Conservation (phyloP, 1,140 invertebrate species). For the Conus betulinus region DNA sequence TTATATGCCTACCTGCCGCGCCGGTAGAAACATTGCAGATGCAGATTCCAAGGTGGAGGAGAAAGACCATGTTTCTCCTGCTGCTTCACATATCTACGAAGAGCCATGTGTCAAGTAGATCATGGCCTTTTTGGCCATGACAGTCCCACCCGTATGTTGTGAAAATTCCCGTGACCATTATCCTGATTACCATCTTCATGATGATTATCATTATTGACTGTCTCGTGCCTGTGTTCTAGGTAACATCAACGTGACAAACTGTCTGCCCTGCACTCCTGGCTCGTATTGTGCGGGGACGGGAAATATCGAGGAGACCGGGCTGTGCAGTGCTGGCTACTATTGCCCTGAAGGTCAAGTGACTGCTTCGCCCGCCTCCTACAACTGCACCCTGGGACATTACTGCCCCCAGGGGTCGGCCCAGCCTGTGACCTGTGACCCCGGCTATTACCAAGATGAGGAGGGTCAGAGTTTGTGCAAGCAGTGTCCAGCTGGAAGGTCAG, state of each 20-base stretch:
- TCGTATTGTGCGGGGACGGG: constrained; percentile 65
- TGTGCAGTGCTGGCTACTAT: constrained; percentile 67
- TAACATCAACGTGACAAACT: constrained; percentile 62
- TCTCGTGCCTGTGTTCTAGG: constrained; percentile 20
- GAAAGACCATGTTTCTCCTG: too few relatives aligned
- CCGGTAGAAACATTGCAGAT: too few relatives aligned
- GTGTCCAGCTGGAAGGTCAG: constrained; percentile 70
- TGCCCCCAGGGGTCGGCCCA: constrained; percentile 60
- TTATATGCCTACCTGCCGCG: too few relatives aligned
- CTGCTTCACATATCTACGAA: too few relatives aligned
- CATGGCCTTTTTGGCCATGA: too few relatives aligned
- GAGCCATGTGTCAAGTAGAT: too few relatives aligned
- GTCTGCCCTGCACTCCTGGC: constrained; percentile 65
- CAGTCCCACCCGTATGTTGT: too few relatives aligned
- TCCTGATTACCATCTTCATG: neutral
- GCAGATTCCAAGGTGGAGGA: too few relatives aligned
- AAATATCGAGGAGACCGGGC: constrained; percentile 64
- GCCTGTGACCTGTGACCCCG: constrained; percentile 62
- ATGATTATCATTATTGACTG: neutral
- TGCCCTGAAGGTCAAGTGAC: constrained; percentile 70
- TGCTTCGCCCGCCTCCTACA: constrained; percentile 61
- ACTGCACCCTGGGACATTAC: constrained; percentile 70
- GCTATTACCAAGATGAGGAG: constrained; percentile 67
- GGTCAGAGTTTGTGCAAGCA: constrained; percentile 59
- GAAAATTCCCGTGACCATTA: neutral